phyloP scores from a whole-genome alignment of 2,797 vertebrate species.

The Coracias cyanogaster region DNA sequence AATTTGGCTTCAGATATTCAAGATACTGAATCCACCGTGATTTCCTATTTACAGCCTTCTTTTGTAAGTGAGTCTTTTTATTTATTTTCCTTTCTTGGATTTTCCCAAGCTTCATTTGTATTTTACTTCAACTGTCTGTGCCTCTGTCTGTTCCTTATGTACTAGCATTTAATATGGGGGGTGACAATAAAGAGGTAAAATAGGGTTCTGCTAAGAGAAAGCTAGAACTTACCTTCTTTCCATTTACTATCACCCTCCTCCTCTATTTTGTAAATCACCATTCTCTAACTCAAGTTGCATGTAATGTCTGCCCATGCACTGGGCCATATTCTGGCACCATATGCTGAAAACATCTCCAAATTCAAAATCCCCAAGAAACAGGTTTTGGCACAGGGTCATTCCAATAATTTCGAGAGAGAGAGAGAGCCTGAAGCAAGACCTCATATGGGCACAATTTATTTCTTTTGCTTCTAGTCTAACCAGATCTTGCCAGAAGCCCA shows the following conservation, averaged over 20 bases:
- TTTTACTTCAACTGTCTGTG: not conserved
- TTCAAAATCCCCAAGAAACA: not conserved
- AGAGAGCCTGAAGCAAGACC: not conserved
- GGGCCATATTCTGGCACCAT: not conserved
- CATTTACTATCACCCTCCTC: not conserved
- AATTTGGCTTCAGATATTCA: not conserved
- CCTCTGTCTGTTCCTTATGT: not conserved
- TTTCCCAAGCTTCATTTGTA: not conserved
- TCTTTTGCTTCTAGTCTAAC: not conserved
- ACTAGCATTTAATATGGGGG: not conserved
- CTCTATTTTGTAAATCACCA: not conserved
- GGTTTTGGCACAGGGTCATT: not conserved
- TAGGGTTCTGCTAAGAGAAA: not conserved
- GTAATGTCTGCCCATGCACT: not conserved
- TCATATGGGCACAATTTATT: conserved; percentile 10
- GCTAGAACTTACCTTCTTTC: not conserved
- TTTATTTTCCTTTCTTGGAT: not conserved
- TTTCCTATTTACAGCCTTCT: not conserved
- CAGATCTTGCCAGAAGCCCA: not conserved
- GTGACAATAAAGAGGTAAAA: not conserved
- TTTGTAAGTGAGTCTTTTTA: not conserved
- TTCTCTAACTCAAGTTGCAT: not conserved
- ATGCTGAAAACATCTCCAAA: not conserved
- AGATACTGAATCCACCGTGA: not conserved
- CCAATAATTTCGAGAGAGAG: not conserved